Conservation (phyloP, 2,797 vertebrate species). For the Gallinago nigripennis region DNA sequence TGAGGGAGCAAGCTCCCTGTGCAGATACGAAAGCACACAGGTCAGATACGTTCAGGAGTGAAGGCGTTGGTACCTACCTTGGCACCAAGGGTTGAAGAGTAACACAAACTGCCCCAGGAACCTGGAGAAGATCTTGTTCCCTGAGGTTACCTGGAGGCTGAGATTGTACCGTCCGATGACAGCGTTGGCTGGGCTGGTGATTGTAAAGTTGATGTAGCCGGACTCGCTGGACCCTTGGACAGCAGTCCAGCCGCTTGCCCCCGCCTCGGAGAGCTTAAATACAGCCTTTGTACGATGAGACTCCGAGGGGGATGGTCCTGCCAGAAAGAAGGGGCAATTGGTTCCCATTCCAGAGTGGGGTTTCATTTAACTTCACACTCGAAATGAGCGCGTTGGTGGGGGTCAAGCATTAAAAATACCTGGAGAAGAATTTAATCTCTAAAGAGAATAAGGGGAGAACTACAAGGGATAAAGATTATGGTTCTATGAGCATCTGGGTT, state of each 20-base stretch:
- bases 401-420: not conserved
- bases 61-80: conserved; percentile 59
- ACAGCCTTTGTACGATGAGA: conserved; percentile 66
- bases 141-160: conserved; percentile 6
- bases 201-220: conserved; percentile 26
- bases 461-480: not conserved
- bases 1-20: not conserved
- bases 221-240: not conserved
- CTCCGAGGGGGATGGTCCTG: conserved; percentile 80
- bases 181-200: conserved; percentile 76
- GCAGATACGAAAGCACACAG: conserved; percentile 48
- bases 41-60: not conserved
- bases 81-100: conserved; percentile 81
- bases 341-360: not conserved
- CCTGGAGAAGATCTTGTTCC: not conserved
- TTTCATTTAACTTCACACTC: not conserved
- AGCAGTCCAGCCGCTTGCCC: conserved; percentile 67
- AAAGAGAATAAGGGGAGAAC: not conserved
- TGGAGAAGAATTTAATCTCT: not conserved
- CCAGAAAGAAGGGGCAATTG: not conserved
- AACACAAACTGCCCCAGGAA: conserved; percentile 74
- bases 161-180: conserved; percentile 80
- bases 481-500: not conserved
- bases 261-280: conserved; percentile 60
- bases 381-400: not conserved